Conservation (phyloP, 2,797 vertebrate genomes). For the Tenualosa ilisha region DNA sequence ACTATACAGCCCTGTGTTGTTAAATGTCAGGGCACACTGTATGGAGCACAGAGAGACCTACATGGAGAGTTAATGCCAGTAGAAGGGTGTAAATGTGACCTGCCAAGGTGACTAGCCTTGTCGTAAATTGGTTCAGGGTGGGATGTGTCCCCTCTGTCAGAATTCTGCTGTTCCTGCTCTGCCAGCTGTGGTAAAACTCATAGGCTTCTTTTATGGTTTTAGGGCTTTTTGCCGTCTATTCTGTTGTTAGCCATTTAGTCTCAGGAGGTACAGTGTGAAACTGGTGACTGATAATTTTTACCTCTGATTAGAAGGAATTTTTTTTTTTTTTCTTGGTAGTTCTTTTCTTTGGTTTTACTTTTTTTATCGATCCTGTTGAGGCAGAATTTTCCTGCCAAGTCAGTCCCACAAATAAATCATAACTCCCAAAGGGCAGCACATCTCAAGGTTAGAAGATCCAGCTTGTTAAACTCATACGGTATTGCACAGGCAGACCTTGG, state of each 20-base stretch:
- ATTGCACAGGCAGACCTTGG: background rate
- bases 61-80: background rate
- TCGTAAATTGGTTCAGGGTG: background rate
- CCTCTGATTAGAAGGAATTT: too few relatives aligned
- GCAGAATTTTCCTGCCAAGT: background rate
- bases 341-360: background rate
- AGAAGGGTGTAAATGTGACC: background rate
- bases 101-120: background rate
- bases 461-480: background rate
- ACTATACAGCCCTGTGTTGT: background rate
- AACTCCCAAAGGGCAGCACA: background rate
- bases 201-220: background rate
- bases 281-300: too few relatives aligned
- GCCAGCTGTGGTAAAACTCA: background rate
- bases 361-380: background rate
- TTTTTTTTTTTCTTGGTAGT: too few relatives aligned
- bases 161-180: background rate
- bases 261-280: constrained; percentile 9
- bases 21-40: background rate
- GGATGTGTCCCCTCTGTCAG: background rate
- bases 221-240: too few relatives aligned
- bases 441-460: background rate
- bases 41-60: background rate
- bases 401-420: background rate
- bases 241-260: too few relatives aligned